phyloP scores from a whole-genome alignment of 2,113 vertebrate species.

The Mus spicilegus region DNA sequence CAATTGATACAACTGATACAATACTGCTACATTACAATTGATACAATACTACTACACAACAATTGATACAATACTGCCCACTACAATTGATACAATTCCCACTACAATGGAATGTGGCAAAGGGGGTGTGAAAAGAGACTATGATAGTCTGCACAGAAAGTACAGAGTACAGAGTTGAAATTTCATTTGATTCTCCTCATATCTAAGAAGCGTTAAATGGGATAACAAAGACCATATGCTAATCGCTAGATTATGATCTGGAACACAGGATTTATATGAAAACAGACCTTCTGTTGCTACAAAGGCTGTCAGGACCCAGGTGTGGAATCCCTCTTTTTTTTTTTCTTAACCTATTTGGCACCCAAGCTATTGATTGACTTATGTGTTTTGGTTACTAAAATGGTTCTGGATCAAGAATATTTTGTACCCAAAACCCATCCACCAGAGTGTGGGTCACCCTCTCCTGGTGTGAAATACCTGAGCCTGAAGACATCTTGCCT shows the following conservation, averaged over 20 bases:
- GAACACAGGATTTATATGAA: background rate
- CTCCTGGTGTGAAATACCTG: background rate
- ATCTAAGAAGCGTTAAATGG: background rate
- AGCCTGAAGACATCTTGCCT: too few relatives aligned
- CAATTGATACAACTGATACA: too few relatives aligned
- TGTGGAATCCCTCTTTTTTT: background rate
- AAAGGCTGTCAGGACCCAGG: background rate
- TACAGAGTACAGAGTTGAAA: background rate
- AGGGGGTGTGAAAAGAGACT: background rate
- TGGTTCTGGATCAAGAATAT: background rate
- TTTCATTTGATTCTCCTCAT: background rate
- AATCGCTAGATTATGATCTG: background rate
- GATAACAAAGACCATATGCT: background rate
- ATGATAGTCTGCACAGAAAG: rapidly evolving
- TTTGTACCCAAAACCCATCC: rapidly evolving
- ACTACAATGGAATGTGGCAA: background rate
- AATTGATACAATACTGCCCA: too few relatives aligned
- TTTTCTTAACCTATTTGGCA: background rate
- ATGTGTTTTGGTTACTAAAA: background rate
- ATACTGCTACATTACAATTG: too few relatives aligned
- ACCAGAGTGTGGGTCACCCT: background rate
- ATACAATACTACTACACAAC: too few relatives aligned
- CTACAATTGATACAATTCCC: too few relatives aligned
- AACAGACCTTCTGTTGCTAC: background rate
- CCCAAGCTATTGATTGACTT: background rate